Evolutionary conservation across 2,797 vertebrate species (phyloP), one percentile per base, ranked within the genome.

Genomic region (Poecilia wingei): DNA sequence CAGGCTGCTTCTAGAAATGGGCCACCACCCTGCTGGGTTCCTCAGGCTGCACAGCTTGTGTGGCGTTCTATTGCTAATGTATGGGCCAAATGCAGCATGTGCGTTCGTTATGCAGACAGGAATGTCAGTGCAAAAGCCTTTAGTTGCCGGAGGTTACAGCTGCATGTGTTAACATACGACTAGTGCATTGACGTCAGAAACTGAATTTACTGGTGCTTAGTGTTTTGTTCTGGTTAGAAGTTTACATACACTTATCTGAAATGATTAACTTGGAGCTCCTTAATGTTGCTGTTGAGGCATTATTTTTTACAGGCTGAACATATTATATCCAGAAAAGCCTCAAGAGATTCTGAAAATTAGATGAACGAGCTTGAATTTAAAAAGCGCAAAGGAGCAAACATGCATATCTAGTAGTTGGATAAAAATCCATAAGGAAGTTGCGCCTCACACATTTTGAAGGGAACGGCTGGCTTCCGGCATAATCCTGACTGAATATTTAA

Each of bases 11-110:
- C 47, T 68, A 80, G 13, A 75, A 69, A 87, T 14, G 61, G 79
- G 72, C 33, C 49, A 9, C 13, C 87, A 46, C 74, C 86, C 86
- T 46, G 80, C 81, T 61, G 70, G 66, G 81, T 66, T 84, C 83
- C 75, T 78, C 59, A 14, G 75, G 85, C 87, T 78, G 75, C 79
- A 72, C 86, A 92, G 92, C 85, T 61, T 87, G 82, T 84, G 79
- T 87, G 85, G 88, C 86, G 90, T 87, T 92, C 79, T 84, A 61
- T 71, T 87, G 36, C 74, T 81, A 85, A 92, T 88, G 88, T 89
- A 90, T 90, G 78, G 81, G 80, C 25, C 90, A 53, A 94, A 91
- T 85, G 89, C 69, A 87, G 91, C 75, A 75, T 61, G 76, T 81
- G 89, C 84, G 84, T 87, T 86, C 59, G 88, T 93, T 90, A 87